A percentile compares a stretch with the other conserved stretches of the same genome.
Evolutionary conservation across 2,888 invertebrate genomes (phyloP).

Genomic region (Temnothorax unifasciatus): DNA sequence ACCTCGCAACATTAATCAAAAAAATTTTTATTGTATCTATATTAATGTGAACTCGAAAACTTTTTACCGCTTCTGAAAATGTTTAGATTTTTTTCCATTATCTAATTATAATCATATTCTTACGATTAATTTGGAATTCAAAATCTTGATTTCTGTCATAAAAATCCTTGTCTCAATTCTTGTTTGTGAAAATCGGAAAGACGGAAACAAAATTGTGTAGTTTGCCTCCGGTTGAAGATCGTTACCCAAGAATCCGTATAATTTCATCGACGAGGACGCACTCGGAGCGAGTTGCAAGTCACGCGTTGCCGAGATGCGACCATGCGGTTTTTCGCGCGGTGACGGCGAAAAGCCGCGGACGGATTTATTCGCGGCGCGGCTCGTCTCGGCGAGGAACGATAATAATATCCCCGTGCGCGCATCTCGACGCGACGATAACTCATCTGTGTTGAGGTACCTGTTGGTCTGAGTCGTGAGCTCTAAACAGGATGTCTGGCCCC

Average conservation of each 20-base stretch:
- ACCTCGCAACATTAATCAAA: neutral
- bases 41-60: neutral
- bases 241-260: slow-evolving; percentile 17
- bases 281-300: neutral
- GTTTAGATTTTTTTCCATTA: neutral
- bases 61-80: neutral
- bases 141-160: neutral
- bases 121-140: neutral
- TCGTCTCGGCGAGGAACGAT: neutral
- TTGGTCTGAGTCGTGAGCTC: slow-evolving; percentile 32
- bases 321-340: neutral
- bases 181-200: neutral
- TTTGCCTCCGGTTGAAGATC: neutral
- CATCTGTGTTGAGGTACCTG: slow-evolving; percentile 58
- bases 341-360: slow-evolving; percentile 1
- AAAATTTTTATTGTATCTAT: neutral
- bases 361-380: slow-evolving; percentile 23
- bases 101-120: neutral
- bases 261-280: slow-evolving; percentile 35
- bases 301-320: slow-evolving; percentile 5
- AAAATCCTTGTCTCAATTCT: neutral
- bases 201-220: neutral
- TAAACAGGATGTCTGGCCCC: slow-evolving; percentile 58
- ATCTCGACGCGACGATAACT: slow-evolving; percentile 42
- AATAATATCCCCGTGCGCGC: slow-evolving; percentile 33